Conservation (phyloP, 92 coral and sea anemone species). For the Chrysogorgia sp. region DNA sequence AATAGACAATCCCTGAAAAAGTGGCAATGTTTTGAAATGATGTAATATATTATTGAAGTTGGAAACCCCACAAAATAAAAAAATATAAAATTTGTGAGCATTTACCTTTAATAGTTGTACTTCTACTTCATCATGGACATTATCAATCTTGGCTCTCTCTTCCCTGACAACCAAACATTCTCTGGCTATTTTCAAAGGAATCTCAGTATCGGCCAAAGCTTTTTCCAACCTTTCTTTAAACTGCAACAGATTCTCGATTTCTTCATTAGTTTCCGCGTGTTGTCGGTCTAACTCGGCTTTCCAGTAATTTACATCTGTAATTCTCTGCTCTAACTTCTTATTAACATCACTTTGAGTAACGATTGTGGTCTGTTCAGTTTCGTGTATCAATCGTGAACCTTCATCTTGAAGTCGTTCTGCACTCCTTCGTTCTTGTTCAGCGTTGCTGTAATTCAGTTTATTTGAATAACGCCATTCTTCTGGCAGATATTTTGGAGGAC, state of each 20-base stretch:
- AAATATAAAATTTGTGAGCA: too few species aligned
- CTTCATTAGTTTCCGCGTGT: conserved; percentile 80
- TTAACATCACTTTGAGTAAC: conserved; percentile 90
- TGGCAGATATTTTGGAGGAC: conserved; percentile 93
- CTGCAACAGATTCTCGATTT: conserved; percentile 72
- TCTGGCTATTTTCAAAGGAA: conserved; percentile 87
- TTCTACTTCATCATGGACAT: conserved; percentile 96
- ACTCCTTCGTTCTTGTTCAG: conserved; percentile 84
- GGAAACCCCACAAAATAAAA: too few species aligned
- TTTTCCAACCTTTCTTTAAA: conserved; percentile 79
- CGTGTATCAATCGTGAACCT: conserved; percentile 83
- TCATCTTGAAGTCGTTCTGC: conserved; percentile 98
- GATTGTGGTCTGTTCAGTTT: conserved; percentile 85
- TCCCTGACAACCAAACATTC: conserved; percentile 92
- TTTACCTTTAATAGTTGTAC: conserved; percentile 89
- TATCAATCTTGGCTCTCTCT: conserved; percentile 81
- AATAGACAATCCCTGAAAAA: too few species aligned
- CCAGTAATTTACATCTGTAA: conserved; percentile 90
- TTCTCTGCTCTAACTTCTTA: conserved; percentile 89
- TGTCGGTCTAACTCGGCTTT: conserved; percentile 87
- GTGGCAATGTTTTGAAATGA: too few species aligned
- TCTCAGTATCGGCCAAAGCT: conserved; percentile 88
- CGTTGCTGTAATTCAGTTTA: conserved; percentile 80
- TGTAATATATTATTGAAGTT: too few species aligned
- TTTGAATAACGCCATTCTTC: conserved; percentile 98